Conservation (phyloP, 2,113 vertebrate genomes). For the Varanus komodoensis region DNA sequence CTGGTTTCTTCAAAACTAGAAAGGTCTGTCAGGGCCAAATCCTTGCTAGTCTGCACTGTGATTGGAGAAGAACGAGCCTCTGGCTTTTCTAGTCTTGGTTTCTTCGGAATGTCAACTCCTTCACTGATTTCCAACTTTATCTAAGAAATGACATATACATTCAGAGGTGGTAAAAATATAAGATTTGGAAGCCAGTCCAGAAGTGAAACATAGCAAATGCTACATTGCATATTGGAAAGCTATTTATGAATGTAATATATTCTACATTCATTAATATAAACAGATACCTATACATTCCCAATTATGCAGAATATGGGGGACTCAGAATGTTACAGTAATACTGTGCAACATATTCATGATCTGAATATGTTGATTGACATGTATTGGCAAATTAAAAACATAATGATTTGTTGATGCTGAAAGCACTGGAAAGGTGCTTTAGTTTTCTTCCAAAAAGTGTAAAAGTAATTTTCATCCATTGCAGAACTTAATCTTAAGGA, state of each 20-base stretch:
- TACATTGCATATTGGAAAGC: not conserved
- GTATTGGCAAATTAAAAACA: not conserved
- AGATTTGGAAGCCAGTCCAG: not conserved
- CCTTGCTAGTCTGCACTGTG: conserved; percentile 90
- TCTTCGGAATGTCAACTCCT: conserved; percentile 87
- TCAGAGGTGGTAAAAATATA: conserved; percentile 2
- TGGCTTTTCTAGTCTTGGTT: conserved; percentile 89
- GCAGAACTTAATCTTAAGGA: not conserved
- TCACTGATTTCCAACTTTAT: conserved; percentile 85
- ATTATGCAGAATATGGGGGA: not conserved
- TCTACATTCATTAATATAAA: not conserved
- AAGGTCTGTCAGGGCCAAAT: conserved; percentile 88
- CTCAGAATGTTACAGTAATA: not conserved
- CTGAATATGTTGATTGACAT: not conserved
- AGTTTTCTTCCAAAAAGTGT: not conserved
- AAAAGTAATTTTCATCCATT: not conserved
- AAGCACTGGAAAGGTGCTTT: not conserved
- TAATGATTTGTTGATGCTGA: no score
- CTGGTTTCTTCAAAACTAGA: conserved; percentile 95
- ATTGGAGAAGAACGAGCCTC: conserved; percentile 91
- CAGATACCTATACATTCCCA: not conserved
- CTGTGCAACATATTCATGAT: not conserved
- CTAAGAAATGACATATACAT: conserved; percentile 65
- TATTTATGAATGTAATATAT: not conserved
- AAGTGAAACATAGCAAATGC: not conserved